Evolutionary conservation across 2,113 vertebrate species (phyloP).

Genomic region (Pan troglodytes): NHGRI_mPanTro3-v2.1_pri NC_072404.2:95275501-95276000

Average conservation of each 20-base stretch:
- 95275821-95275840: neutral
- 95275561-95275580: neutral
- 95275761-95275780: neutral
- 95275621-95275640: neutral
- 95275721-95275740: too few relatives aligned
- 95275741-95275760: neutral
- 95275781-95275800: neutral
- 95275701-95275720: neutral
- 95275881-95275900: neutral
- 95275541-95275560: neutral
- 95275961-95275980: neutral
- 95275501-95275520: neutral
- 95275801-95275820: neutral
- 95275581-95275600: neutral
- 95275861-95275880: neutral
- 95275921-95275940: neutral
- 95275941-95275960: neutral
- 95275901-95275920: neutral
- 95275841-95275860: neutral
- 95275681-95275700: neutral
- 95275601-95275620: neutral
- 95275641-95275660: neutral
- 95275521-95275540: neutral
- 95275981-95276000: too few relatives aligned
- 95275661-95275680: neutral